Conservation (phyloP, 2,888 invertebrate species). For the Rhabditoides inermis region DNA sequence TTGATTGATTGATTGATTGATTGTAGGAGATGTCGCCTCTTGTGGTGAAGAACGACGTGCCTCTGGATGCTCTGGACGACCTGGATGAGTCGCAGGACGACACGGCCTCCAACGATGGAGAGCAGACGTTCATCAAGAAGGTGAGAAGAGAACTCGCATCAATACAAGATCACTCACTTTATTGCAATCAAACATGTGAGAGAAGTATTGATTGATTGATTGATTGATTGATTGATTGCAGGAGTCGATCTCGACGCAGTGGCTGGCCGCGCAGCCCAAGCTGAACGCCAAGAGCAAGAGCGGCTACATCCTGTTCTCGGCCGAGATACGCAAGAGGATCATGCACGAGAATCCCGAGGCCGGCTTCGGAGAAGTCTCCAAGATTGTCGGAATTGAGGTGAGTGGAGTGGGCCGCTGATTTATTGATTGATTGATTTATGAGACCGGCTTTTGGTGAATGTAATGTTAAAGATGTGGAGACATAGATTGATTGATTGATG, state of each 20-base stretch:
- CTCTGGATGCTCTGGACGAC: slow-evolving; percentile 40
- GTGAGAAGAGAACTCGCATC: too few species aligned
- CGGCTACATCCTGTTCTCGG: slow-evolving; percentile 93
- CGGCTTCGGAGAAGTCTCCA: slow-evolving; percentile 77
- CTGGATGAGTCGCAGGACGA: slow-evolving; percentile 26
- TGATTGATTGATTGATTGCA: too few species aligned
- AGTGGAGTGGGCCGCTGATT: slow-evolving; percentile 10
- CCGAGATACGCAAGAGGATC: slow-evolving; percentile 84
- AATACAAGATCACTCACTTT: too few species aligned
- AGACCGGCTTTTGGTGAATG: not conserved
- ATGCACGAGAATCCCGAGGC: slow-evolving; percentile 87
- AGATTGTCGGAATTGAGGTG: slow-evolving; percentile 68
- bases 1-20: too few species aligned
- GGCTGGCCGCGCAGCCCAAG: slow-evolving; percentile 47
- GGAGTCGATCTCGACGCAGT: slow-evolving; percentile 8
- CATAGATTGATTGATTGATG: too few species aligned
- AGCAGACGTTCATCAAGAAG: too few species aligned
- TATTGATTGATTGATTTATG: not conserved
- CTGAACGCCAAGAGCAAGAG: slow-evolving; percentile 59
- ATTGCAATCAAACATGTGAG: too few species aligned
- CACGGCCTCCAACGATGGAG: slow-evolving; percentile 24
- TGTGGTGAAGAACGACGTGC: slow-evolving; percentile 45
- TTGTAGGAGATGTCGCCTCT: slow-evolving; percentile 58
- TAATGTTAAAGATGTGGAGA: not conserved
- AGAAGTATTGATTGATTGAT: too few species aligned